phyloP scores from a whole-genome alignment of 2,797 vertebrate species.

The Lates japonicus region DNA sequence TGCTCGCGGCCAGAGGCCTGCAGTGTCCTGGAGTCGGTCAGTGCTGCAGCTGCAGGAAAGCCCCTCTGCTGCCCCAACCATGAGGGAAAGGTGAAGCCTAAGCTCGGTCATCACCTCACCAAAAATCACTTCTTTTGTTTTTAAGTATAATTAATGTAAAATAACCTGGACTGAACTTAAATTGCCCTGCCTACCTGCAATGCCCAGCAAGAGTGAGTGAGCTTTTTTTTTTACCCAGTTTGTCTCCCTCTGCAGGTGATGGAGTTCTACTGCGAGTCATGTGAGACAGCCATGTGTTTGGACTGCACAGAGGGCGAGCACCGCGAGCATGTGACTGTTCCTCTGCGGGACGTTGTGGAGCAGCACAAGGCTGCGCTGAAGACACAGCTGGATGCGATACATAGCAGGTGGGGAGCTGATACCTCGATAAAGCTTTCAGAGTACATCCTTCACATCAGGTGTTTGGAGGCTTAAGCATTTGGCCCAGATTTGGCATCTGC shows the following conservation, averaged over 20 bases:
- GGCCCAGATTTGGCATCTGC: slow-evolving; percentile 36
- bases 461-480: slow-evolving; percentile 19
- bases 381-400: slow-evolving; percentile 93
- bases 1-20: slow-evolving; percentile 86
- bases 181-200: background rate
- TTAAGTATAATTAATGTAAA: background rate
- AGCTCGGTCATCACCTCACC: background rate
- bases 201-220: background rate
- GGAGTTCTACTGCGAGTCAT: slow-evolving; percentile 97
- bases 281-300: slow-evolving; percentile 96
- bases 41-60: slow-evolving; percentile 89
- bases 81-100: slow-evolving; percentile 82
- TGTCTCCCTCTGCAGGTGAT: slow-evolving; percentile 90
- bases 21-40: slow-evolving; percentile 89
- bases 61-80: slow-evolving; percentile 95
- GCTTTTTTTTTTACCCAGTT: background rate
- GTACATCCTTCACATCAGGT: slow-evolving; percentile 17
- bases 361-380: slow-evolving; percentile 94
- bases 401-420: slow-evolving; percentile 84
- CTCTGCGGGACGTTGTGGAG: slow-evolving; percentile 92
- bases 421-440: slow-evolving; percentile 15
- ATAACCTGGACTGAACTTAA: background rate
- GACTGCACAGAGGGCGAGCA: slow-evolving; percentile 95
- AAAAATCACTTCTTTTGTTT: background rate
- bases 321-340: slow-evolving; percentile 93